Conservation (phyloP, 2,113 vertebrate genomes). For the Paratilapia polleni region DNA sequence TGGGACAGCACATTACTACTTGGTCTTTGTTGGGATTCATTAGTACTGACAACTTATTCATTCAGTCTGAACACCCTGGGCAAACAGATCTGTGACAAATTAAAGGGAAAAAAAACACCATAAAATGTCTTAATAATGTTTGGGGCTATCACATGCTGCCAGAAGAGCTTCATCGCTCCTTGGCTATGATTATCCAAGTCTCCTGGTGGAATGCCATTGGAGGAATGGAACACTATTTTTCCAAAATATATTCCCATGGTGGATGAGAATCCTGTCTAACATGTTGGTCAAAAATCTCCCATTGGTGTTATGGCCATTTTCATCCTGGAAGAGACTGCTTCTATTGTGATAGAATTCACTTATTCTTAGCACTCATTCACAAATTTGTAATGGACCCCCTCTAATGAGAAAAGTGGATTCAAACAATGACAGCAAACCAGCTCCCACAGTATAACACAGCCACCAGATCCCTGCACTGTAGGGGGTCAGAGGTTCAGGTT, state of each 20-base stretch:
- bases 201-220: not conserved
- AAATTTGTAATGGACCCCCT: too few relatives aligned
- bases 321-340: too few relatives aligned
- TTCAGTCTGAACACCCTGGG: not conserved
- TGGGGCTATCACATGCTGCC: not conserved
- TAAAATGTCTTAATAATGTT: not conserved
- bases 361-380: too few relatives aligned
- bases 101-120: not conserved
- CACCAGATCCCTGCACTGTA: too few relatives aligned
- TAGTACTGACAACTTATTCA: not conserved
- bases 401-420: too few relatives aligned
- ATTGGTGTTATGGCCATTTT: not conserved
- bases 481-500: too few relatives aligned
- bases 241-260: not conserved
- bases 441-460: too few relatives aligned
- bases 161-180: not conserved
- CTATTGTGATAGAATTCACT: too few relatives aligned
- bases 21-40: conserved; percentile 15
- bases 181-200: not conserved
- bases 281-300: not conserved
- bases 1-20: conserved; percentile 13
- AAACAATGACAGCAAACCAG: too few relatives aligned
- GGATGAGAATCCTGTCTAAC: not conserved
- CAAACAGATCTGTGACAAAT: not conserved
- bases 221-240: not conserved